A percentile compares a stretch with the other conserved stretches of the same genome.
Conservation (phyloP, 2,113 vertebrate genomes). For the Dicrurus megarhynchus region DNA sequence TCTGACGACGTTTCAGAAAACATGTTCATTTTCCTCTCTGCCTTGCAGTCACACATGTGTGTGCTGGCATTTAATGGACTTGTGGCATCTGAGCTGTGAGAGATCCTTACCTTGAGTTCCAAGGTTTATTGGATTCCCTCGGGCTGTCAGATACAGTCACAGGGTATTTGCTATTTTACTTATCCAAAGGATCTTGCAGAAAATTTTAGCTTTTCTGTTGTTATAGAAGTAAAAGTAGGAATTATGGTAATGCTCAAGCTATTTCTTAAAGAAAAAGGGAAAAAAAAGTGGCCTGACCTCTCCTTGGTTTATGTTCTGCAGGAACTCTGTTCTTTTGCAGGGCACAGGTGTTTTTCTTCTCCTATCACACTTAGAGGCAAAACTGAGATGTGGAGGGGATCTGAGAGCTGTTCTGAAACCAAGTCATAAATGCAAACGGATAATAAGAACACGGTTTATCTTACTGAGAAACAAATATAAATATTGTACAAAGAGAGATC, state of each 20-base stretch:
- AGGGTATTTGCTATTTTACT: background rate
- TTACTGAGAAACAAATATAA: conserved; percentile 38
- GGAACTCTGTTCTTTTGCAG: background rate
- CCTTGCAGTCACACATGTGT: background rate
- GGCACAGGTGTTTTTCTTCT: background rate
- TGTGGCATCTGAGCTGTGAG: background rate
- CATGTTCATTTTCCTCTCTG: background rate
- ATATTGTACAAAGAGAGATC: background rate
- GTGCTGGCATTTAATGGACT: background rate
- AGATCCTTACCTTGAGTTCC: background rate
- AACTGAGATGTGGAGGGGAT: background rate
- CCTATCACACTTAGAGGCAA: background rate
- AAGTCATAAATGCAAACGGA: background rate
- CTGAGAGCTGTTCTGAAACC: background rate
- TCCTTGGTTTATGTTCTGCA: background rate
- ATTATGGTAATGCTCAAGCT: background rate
- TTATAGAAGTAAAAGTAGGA: background rate
- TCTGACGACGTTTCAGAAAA: background rate
- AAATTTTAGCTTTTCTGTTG: background rate
- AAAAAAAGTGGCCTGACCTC: background rate
- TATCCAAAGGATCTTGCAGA: background rate
- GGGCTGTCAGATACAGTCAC: background rate
- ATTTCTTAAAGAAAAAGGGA: background rate
- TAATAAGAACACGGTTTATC: conserved; percentile 6
- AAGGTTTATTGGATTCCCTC: background rate